phyloP scores from a whole-genome alignment of 2,888 invertebrate genomes.

The Phalera bucephala region DNA sequence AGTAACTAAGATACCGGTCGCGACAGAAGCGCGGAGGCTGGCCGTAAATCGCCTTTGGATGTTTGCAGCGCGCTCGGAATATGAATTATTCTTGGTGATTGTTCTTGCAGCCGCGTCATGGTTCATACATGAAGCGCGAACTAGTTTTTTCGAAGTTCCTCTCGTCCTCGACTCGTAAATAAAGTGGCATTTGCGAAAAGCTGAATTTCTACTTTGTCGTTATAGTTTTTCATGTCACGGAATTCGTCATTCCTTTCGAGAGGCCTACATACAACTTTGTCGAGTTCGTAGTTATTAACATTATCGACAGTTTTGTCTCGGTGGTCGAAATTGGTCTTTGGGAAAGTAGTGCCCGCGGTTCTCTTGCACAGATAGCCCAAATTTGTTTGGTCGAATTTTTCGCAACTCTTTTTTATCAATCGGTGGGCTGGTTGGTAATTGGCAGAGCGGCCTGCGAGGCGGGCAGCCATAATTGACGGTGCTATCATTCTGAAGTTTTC shows the following conservation, averaged over 20 bases:
- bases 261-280: conserved; percentile 49
- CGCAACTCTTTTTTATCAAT: conserved; percentile 77
- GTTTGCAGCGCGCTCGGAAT: conserved; percentile 80
- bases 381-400: conserved; percentile 75
- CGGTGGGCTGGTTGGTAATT: conserved; percentile 70
- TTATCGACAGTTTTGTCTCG: conserved; percentile 54
- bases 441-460: conserved; percentile 62
- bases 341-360: conserved; percentile 58
- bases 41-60: conserved; percentile 72
- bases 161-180: conserved; percentile 59
- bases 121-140: conserved; percentile 82
- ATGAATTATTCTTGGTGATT: conserved; percentile 81
- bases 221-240: conserved; percentile 43
- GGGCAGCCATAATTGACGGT: conserved; percentile 73
- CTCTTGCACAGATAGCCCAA: conserved; percentile 62
- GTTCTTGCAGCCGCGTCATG: conserved; percentile 78
- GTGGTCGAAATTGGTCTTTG: conserved; percentile 52
- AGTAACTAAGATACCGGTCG: conserved; percentile 74
- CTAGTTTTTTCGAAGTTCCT: conserved; percentile 71
- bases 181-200: conserved; percentile 62
- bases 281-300: conserved; percentile 62
- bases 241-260: conserved; percentile 31
- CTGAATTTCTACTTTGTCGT: conserved; percentile 51
- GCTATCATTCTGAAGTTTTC: conserved; percentile 78
- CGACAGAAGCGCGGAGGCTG: conserved; percentile 63